Percentiles rank a stretch among this genome's conserved stretches.
Conservation (phyloP, 2,888 invertebrate species). For the Congeria kusceri region DNA sequence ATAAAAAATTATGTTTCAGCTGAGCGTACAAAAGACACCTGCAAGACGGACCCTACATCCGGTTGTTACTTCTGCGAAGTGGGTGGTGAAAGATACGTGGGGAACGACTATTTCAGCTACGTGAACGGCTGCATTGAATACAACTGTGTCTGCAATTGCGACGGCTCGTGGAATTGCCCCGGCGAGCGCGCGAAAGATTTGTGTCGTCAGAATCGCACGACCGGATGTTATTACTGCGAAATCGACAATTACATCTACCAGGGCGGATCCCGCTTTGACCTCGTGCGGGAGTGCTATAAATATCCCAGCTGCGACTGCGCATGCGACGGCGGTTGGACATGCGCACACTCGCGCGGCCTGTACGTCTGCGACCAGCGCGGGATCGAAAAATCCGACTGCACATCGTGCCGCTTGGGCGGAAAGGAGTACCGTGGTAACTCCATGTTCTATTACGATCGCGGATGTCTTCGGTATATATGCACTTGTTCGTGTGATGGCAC, state of each 20-base stretch:
- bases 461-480: conserved; percentile 60
- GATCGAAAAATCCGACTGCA: conserved; percentile 39
- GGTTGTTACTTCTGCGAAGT: conserved; percentile 57
- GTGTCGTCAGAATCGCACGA: conserved; percentile 62
- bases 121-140: conserved; percentile 70
- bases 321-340: conserved; percentile 78
- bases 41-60: conserved; percentile 45
- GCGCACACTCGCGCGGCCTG: conserved; percentile 44
- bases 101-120: conserved; percentile 64
- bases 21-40: conserved; percentile 52
- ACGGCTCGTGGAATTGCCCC: conserved; percentile 70
- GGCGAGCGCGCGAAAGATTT: conserved; percentile 63
- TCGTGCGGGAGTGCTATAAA: conserved; percentile 71
- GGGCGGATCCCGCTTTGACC: conserved; percentile 70
- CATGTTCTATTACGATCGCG: conserved; percentile 40
- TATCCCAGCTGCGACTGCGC: conserved; percentile 73
- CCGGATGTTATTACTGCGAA: conserved; percentile 71
- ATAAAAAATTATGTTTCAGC: too few relatives aligned
- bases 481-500: conserved; percentile 66
- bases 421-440: conserved; percentile 56
- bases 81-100: conserved; percentile 42
- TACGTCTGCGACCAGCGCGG: conserved; percentile 46
- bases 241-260: conserved; percentile 66
- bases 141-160: conserved; percentile 69
- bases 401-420: conserved; percentile 59